Conservation (phyloP, 1,140 invertebrate genomes). For the Diorhabda carinulata region DNA sequence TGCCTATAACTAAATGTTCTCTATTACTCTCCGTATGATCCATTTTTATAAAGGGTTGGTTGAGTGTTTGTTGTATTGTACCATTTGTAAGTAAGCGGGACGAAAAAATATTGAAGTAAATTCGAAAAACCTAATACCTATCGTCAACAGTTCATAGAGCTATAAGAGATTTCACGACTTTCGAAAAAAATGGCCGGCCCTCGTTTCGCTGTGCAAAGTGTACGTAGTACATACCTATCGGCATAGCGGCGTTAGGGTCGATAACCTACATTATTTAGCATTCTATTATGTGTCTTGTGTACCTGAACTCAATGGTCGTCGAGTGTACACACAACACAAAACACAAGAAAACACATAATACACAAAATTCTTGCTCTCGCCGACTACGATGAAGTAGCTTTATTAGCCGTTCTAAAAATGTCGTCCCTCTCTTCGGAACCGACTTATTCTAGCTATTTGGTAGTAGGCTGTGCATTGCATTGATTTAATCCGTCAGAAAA, state of each 20-base stretch:
- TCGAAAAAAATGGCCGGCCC: conserved; percentile 21
- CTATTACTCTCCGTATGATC: too few relatives aligned
- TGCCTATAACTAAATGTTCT: too few relatives aligned
- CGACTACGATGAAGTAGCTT: conserved; percentile 22
- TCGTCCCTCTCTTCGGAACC: conserved; percentile 27
- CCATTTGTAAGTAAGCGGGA: too few relatives aligned
- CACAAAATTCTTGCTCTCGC: conserved; percentile 17
- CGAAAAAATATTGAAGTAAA: too few relatives aligned
- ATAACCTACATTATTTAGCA: conserved; percentile 49
- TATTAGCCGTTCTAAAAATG: conserved; percentile 48
- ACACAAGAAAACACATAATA: conserved; percentile 15
- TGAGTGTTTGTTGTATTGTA: too few relatives aligned
- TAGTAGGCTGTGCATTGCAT: conserved; percentile 19
- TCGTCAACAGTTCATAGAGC: too few relatives aligned
- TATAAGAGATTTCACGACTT: conserved; percentile 12
- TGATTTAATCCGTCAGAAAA: conserved; percentile 25
- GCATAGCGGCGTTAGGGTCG: conserved; percentile 35
- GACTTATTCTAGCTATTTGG: conserved; percentile 9
- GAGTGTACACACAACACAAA: conserved; percentile 8
- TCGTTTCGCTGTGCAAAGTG: conserved; percentile 1
- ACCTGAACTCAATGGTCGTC: conserved; percentile 42
- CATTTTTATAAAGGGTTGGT: too few relatives aligned
- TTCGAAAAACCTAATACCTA: too few relatives aligned
- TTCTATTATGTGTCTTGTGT: conserved; percentile 47
- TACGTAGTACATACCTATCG: conserved; percentile 8